Conservation (phyloP, 2,113 vertebrate species). For the Malaclemys terrapin region DNA sequence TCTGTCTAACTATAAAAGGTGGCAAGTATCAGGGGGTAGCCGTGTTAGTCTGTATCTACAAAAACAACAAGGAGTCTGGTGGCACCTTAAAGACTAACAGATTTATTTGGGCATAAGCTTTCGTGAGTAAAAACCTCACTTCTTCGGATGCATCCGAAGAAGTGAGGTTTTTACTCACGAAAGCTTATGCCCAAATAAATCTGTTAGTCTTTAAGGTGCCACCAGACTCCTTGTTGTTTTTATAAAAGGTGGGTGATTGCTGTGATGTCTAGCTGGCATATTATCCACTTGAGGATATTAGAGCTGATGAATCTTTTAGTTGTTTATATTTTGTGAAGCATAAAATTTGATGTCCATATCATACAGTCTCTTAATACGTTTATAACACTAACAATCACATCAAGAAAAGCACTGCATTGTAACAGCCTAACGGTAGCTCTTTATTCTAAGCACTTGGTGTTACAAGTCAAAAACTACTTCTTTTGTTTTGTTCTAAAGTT, state of each 20-base stretch:
- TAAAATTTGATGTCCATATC: conserved; percentile 56
- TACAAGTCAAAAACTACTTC: conserved; percentile 73
- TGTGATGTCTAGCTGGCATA: conserved; percentile 34
- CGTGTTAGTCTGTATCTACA: no score
- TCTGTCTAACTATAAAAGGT: not conserved
- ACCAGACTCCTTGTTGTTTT: no score
- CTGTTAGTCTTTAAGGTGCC: no score
- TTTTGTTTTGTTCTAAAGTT: conserved; percentile 63
- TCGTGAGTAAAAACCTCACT: no score
- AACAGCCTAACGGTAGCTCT: conserved; percentile 76
- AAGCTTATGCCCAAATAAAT: no score
- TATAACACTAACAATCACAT: conserved; percentile 61
- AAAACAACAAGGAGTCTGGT: no score
- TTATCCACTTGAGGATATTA: conserved; percentile 36
- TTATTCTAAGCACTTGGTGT: conserved; percentile 79
- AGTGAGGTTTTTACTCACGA: no score
- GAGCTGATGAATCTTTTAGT: conserved; percentile 75
- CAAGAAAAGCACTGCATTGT: conserved; percentile 75
- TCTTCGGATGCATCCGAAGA: no score
- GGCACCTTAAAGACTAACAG: no score
- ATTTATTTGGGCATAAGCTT: no score
- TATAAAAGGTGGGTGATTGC: not conserved
- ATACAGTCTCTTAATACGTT: conserved; percentile 63
- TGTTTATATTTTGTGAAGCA: conserved; percentile 13
- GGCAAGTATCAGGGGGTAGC: no score